A percentile compares a stretch with the other conserved stretches of the same genome.
phyloP scores from a whole-genome alignment of 2,113 vertebrate species.

The human region GRCh38 chr2:44489001-44489500 shows the following conservation, averaged over 20 bases:
- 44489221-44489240: conserved; percentile 2
- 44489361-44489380: too few relatives aligned
- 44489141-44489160: background rate
- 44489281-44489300: too few relatives aligned
- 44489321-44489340: too few relatives aligned
- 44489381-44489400: too few relatives aligned
- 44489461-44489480: too few relatives aligned
- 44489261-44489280: too few relatives aligned
- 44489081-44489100: background rate
- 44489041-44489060: background rate
- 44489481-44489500: too few relatives aligned
- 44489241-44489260: background rate
- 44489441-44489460: too few relatives aligned
- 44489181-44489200: background rate
- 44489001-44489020: background rate
- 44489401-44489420: too few relatives aligned
- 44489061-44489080: background rate
- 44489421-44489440: too few relatives aligned
- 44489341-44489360: too few relatives aligned
- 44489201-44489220: background rate
- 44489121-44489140: background rate
- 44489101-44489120: background rate
- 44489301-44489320: too few relatives aligned
- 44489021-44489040: background rate
- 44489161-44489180: conserved; percentile 41